Evolutionary conservation across 2,113 vertebrate species (phyloP).

Genomic region (Neomonachus schauinslandi): DNA sequence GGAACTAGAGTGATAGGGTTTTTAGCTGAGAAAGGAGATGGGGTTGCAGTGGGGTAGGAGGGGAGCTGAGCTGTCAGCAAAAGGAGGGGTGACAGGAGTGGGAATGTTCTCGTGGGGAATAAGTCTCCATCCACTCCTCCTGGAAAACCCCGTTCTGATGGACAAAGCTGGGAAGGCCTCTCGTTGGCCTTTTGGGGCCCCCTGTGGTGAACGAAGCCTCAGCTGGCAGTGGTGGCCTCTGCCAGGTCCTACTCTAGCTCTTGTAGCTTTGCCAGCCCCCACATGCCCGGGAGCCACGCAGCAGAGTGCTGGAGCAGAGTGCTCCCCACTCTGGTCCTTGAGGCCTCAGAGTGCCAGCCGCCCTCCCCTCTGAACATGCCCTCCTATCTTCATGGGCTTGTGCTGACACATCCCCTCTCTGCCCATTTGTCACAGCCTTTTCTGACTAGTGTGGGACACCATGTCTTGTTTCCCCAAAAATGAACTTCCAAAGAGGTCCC

Average conservation of each 20-base stretch:
- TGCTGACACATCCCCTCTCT: background rate
- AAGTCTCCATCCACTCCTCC: background rate
- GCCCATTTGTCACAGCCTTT: background rate
- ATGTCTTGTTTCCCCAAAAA: background rate
- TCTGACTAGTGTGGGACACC: background rate
- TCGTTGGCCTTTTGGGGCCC: background rate
- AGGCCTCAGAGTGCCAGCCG: background rate
- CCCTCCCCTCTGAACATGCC: background rate
- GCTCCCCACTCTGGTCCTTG: background rate
- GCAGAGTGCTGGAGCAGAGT: background rate
- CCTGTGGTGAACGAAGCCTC: background rate
- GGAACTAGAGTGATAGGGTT: background rate
- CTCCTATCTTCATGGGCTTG: background rate
- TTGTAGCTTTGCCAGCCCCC: background rate
- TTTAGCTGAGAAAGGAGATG: background rate
- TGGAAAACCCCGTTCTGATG: background rate
- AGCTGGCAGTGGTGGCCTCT: background rate
- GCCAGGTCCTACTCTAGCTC: background rate
- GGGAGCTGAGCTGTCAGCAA: background rate
- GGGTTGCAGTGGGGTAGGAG: background rate
- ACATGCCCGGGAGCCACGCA: background rate
- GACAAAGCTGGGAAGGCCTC: background rate
- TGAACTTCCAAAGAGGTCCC: background rate
- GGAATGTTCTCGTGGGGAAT: background rate
- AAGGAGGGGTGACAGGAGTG: background rate